Evolutionary conservation across 2,797 vertebrate genomes (phyloP).

Genomic region (Pangasius mekongensis): DNA sequence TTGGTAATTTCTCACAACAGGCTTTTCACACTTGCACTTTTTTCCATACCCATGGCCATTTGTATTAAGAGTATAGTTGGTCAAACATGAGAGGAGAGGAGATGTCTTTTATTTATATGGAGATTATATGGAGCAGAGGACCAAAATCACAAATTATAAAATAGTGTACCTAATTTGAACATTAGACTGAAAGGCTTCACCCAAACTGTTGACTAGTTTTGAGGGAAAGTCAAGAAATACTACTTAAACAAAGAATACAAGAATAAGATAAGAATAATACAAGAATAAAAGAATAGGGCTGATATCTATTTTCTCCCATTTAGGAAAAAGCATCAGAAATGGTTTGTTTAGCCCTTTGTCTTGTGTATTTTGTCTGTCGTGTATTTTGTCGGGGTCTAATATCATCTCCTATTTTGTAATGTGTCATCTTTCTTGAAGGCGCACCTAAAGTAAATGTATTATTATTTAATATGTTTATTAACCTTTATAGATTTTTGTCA

Average conservation of each 20-base stretch:
- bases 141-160: neutral
- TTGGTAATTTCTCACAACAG: constrained; percentile 42
- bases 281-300: neutral
- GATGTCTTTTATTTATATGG: neutral
- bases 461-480: neutral
- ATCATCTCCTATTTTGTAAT: neutral
- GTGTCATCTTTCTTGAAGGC: neutral
- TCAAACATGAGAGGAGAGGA: neutral
- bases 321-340: neutral
- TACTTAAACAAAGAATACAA: neutral
- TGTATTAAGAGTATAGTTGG: neutral
- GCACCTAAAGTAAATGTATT: neutral
- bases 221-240: neutral
- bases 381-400: neutral
- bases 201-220: neutral
- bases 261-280: too few relatives aligned
- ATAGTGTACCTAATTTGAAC: neutral
- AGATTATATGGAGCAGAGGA: neutral
- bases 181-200: neutral
- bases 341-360: neutral
- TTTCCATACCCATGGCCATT: neutral
- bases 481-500: neutral
- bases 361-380: neutral
- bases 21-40: constrained; percentile 35
- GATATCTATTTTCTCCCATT: neutral